These are phyloP conservation scores for Apamea anceps DNA, from an alignment of 2,888 invertebrate genomes.

Conservation along the genomic window DNA sequence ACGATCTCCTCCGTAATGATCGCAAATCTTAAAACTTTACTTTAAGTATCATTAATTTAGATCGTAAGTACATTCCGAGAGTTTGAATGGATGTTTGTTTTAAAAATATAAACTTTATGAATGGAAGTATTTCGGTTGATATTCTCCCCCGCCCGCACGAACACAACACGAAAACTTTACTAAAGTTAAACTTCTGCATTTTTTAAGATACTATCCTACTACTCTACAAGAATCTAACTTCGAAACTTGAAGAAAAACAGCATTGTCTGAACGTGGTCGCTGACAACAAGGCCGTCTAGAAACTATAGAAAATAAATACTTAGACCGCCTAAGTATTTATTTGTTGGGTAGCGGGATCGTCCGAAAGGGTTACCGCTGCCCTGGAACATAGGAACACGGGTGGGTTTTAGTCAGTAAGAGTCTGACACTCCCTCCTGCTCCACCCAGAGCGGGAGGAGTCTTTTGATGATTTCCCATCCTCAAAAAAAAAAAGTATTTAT, in stretches of 20 bases:
- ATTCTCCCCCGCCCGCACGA: conserved; percentile 23
- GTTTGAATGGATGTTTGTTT: conserved; percentile 16
- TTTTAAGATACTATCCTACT: conserved; percentile 12
- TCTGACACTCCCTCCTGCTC: too few relatives aligned
- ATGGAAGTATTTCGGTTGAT: conserved; percentile 29
- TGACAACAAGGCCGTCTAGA: too few relatives aligned
- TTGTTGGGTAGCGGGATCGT: too few relatives aligned
- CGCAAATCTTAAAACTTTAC: conserved; percentile 28
- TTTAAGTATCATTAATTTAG: conserved; percentile 24
- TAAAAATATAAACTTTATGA: conserved; percentile 49
- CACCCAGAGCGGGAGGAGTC: too few relatives aligned
- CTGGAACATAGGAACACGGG: too few relatives aligned
- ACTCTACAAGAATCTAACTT: conserved; percentile 9
- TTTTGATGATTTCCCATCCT: too few relatives aligned
- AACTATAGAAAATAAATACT: not conserved
- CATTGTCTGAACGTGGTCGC: not conserved
- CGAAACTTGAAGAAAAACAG: conserved; percentile 10
- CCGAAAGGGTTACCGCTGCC: too few relatives aligned
- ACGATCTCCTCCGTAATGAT: conserved; percentile 17
- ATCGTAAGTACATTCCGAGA: conserved; percentile 18
- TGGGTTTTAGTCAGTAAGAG: too few relatives aligned
- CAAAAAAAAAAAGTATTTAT: not conserved
- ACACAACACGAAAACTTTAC: conserved; percentile 31
- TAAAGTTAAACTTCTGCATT: conserved; percentile 38
- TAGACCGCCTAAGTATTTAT: not conserved